A percentile compares a stretch with the other conserved stretches of the same genome.
Conservation (phyloP, 2,113 vertebrate genomes). For the Oxyruncus cristatus region DNA sequence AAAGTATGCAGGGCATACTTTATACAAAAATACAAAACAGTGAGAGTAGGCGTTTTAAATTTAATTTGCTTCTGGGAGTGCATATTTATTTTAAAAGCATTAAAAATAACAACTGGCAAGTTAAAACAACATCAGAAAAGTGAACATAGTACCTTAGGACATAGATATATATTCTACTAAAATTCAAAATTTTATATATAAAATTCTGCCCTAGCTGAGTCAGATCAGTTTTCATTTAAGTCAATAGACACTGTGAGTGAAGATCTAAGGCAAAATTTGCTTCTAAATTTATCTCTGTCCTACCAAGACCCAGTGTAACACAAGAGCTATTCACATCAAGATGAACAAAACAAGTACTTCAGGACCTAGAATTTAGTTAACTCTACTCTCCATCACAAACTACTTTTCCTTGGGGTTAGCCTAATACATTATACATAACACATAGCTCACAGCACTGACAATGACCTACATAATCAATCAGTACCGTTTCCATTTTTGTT, state of each 20-base stretch:
- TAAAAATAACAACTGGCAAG: neutral
- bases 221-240: constrained; percentile 17
- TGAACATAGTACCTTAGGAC: neutral
- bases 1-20: neutral
- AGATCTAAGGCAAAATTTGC: constrained; percentile 1
- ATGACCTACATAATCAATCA: constrained; percentile 42
- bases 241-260: neutral
- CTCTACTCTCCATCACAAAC: neutral
- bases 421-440: neutral
- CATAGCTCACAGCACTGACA: neutral
- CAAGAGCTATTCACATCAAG: neutral
- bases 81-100: neutral
- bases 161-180: neutral
- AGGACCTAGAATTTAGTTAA: neutral
- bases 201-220: neutral
- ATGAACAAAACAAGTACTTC: neutral
- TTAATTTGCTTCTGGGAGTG: neutral
- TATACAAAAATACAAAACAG: neutral
- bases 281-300: neutral
- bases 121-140: neutral
- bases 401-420: neutral
- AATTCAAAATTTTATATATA: neutral
- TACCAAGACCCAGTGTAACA: neutral
- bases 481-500: neutral
- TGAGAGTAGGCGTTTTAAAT: neutral